A percentile compares a stretch with the other conserved stretches of the same genome.
Evolutionary conservation across 2,113 vertebrate genomes (phyloP).

Genomic region (Grus americana): DNA sequence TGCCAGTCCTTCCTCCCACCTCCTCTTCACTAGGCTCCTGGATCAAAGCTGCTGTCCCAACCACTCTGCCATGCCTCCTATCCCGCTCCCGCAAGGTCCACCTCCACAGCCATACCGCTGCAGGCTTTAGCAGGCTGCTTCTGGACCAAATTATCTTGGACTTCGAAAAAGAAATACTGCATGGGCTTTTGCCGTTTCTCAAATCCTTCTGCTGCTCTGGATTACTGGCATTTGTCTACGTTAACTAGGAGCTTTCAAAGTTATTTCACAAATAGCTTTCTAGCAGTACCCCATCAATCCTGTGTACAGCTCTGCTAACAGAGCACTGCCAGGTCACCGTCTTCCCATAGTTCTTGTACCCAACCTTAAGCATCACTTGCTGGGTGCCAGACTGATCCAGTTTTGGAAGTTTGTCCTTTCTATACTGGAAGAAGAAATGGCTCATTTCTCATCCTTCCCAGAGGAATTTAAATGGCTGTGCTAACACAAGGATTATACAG

Average conservation of each 20-base stretch:
- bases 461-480: background rate
- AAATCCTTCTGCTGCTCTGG: background rate
- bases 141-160: background rate
- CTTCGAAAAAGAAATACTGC: background rate
- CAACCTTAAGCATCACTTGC: fast-evolving
- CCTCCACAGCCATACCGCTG: background rate
- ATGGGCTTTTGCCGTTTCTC: background rate
- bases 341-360: background rate
- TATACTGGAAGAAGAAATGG: background rate
- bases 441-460: background rate
- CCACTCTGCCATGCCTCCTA: background rate
- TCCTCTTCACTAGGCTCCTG: background rate
- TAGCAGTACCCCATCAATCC: background rate
- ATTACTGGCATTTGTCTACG: background rate
- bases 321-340: background rate
- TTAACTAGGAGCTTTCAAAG: background rate
- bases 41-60: background rate
- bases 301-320: background rate
- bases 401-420: background rate
- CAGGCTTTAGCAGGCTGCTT: background rate
- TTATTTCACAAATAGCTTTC: background rate
- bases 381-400: background rate
- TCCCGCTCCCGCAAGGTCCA: background rate
- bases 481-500: background rate
- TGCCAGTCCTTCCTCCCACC: background rate